Percentiles rank a stretch among this genome's conserved stretches.
Evolutionary conservation across 1,140 invertebrate species (phyloP).

Genomic region (Zophobas morio): DNA sequence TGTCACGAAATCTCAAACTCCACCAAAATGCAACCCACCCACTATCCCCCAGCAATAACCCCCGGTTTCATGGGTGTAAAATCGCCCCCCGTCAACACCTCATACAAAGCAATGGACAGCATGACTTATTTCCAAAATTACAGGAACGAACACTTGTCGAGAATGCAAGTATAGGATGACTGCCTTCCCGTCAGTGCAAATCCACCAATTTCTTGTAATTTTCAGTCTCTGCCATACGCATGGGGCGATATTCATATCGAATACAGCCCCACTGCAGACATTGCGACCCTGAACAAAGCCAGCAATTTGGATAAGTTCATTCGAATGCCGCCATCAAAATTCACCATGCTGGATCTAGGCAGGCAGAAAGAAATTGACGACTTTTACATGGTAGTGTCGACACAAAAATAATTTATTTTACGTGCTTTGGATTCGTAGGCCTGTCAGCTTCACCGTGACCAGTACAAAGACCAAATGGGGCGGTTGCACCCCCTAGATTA

Average conservation of each 20-base stretch:
- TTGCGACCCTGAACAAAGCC: conserved; percentile 65
- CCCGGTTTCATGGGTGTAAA: conserved; percentile 61
- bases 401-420: conserved; percentile 14
- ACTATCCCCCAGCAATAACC: conserved; percentile 61
- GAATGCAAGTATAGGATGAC: conserved; percentile 60
- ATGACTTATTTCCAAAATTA: conserved; percentile 65
- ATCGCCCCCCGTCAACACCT: conserved; percentile 58
- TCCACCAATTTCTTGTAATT: not conserved
- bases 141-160: conserved; percentile 63
- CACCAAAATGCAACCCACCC: conserved; percentile 56
- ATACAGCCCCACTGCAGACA: conserved; percentile 67
- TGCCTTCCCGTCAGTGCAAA: not conserved
- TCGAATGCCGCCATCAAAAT: conserved; percentile 62
- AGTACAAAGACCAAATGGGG: conserved; percentile 71
- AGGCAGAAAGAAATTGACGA: conserved; percentile 70
- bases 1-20: conserved; percentile 7
- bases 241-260: conserved; percentile 67
- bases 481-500: conserved; percentile 70
- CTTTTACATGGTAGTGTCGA: conserved; percentile 68
- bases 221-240: conserved; percentile 63
- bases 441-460: conserved; percentile 72
- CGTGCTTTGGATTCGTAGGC: conserved; percentile 63
- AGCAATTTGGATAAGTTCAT: conserved; percentile 56
- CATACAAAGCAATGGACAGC: conserved; percentile 46
- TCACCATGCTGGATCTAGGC: conserved; percentile 68